Evolutionary conservation across 2,888 invertebrate species (phyloP).

Genomic region (Pimpla rufipes): DNA sequence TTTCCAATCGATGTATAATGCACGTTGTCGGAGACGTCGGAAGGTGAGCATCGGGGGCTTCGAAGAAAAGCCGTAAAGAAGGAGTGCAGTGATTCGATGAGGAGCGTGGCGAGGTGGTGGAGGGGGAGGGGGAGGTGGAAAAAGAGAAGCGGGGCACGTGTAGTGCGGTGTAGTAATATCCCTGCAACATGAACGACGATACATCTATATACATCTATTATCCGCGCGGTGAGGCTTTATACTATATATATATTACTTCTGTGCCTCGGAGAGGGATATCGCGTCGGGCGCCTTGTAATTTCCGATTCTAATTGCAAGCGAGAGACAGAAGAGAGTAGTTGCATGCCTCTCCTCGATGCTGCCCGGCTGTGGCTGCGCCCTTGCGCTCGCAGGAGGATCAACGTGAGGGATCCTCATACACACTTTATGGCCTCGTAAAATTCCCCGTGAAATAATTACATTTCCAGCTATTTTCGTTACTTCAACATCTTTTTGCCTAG

Average conservation of each 20-base stretch:
- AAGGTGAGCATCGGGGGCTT: conserved; percentile 53
- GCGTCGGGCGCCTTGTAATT: conserved; percentile 62
- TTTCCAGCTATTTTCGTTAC: conserved; percentile 28
- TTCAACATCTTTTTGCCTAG: conserved; percentile 17
- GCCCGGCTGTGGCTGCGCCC: conserved; percentile 4
- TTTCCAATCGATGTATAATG: conserved; percentile 67
- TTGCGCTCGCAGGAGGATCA: conserved; percentile 41
- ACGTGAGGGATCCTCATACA: conserved; percentile 57
- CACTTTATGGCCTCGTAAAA: conserved; percentile 66
- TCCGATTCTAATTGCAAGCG: conserved; percentile 67
- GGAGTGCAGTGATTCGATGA: conserved; percentile 63
- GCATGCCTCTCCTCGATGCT: conserved; percentile 7
- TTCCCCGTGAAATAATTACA: conserved; percentile 61
- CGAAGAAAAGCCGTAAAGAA: conserved; percentile 66
- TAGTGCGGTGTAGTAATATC: conserved; percentile 35
- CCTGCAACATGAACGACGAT: conserved; percentile 32
- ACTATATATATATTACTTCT: conserved; percentile 22
- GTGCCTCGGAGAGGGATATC: conserved; percentile 51
- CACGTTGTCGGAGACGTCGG: conserved; percentile 42
- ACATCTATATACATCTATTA: conserved; percentile 38
- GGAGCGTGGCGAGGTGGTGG: background rate
- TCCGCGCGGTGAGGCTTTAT: conserved; percentile 29
- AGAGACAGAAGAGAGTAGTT: conserved; percentile 53
- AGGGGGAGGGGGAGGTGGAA: conserved; percentile 30
- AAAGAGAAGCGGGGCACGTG: conserved; percentile 53